Base-by-base conservation (phyloP, 2,797 vertebrate species). In the Lindbergichthys nudifrons region DNA sequence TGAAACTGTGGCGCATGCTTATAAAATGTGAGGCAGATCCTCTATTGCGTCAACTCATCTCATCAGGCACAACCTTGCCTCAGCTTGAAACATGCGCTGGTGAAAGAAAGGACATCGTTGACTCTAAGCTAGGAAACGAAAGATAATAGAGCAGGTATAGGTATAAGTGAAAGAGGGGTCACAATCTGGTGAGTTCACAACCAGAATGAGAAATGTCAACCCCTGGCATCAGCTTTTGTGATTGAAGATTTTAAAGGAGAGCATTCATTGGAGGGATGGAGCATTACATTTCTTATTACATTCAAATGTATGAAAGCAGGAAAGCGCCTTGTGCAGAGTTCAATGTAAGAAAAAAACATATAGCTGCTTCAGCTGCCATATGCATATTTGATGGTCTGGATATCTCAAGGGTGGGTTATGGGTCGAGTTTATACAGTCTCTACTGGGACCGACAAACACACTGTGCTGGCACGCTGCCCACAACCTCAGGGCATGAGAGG, bases 21-120 rank as follows among this genome's bases (percentile, higher is more conserved):
- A 16, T 10, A 4, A 45, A 68, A 76, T 58, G 63, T 26, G 46
- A 82, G 73, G 45, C 68, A 41, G 64, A 62, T 64, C 69, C 70
- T 73, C 8, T 86, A 70, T 64, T 42, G 36, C 47, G 56, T 48
- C 48, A 81, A 70, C 75, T 59, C 47, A 6, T 80, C 68, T 88
- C 80, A 73, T 83, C 84, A 80, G 63, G 65, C 64, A 62, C 69
- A 76, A 64, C 82, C 77, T 53, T 63, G 72, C 69, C 79, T 82
- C 71, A 50, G 74, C 58, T 81, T 81, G 77, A 80, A 69, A 75
- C 32, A 7, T 16, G 63, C 43, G 19, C 64, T 42, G 42, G 57
- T 74, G 81, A 83, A 80, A 73, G 75, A 75, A 80, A 75, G 61
- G 39, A 79, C 84, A 79, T 48, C 1, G 48, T 62, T 77, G 70